These are phyloP conservation scores for Neomicropteryx cornuta DNA, from an alignment of 1,140 invertebrate species.

Conservation along the genomic window DNA sequence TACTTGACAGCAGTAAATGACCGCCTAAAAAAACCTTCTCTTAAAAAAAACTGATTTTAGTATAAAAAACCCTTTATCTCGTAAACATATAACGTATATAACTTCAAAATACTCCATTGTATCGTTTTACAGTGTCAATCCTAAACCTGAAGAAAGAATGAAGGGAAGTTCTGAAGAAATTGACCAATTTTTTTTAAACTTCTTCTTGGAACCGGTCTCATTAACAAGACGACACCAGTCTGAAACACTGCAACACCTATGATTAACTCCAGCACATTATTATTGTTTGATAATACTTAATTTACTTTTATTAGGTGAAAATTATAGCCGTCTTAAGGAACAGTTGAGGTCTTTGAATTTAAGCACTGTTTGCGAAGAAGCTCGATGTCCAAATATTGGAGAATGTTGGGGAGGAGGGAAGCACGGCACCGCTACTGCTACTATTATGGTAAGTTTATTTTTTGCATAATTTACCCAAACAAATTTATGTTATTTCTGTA, in stretches of 20 bases:
- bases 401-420: constrained; percentile 98
- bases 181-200: neutral
- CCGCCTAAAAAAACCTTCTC: too few species aligned
- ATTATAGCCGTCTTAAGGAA: constrained; percentile 76
- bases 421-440: constrained; percentile 77
- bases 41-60: too few species aligned
- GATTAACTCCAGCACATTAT: neutral
- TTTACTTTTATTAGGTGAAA: constrained; percentile 43
- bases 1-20: too few species aligned
- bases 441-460: constrained; percentile 65
- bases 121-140: too few species aligned
- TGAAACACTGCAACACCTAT: neutral
- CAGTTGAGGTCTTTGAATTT: constrained; percentile 82
- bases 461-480: constrained; percentile 1
- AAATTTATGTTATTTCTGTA: constrained; percentile 5
- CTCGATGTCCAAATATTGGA: constrained; percentile 97
- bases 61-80: too few species aligned
- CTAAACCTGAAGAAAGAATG: neutral
- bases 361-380: constrained; percentile 98
- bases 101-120: too few species aligned
- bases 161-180: neutral
- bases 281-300: constrained; percentile 1
- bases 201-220: neutral
- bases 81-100: too few species aligned
- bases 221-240: neutral